Conservation (phyloP, 2,888 invertebrate genomes). For the Chaetoderma sp. region DNA sequence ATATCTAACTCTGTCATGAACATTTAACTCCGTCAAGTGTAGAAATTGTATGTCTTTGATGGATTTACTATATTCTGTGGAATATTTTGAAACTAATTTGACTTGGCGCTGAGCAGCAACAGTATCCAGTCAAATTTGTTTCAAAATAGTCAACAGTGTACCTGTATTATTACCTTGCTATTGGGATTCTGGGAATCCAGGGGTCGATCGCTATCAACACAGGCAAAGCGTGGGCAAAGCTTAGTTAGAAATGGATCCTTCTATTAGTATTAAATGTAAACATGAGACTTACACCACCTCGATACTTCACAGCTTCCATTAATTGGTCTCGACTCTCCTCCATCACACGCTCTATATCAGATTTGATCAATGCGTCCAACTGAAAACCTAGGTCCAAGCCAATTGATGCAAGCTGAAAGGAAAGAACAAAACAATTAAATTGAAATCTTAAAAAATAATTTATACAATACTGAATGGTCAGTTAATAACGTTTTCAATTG, state of each 20-base stretch:
- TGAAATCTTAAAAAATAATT: conserved; percentile 1
- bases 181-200: too few relatives aligned
- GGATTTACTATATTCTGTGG: too few relatives aligned
- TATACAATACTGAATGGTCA: conserved; percentile 1
- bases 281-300: conserved; percentile 65
- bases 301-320: conserved; percentile 83
- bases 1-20: too few relatives aligned
- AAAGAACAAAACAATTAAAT: conserved; percentile 17
- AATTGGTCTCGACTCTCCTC: conserved; percentile 85
- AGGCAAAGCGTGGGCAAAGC: too few relatives aligned
- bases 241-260: too few relatives aligned
- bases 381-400: conserved; percentile 94
- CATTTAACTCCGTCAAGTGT: too few relatives aligned
- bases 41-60: too few relatives aligned
- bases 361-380: conserved; percentile 85
- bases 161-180: too few relatives aligned
- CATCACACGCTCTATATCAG: conserved; percentile 81
- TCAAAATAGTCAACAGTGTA: not conserved
- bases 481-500: not conserved
- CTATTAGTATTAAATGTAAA: not conserved
- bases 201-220: too few relatives aligned
- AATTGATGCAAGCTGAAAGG: conserved; percentile 72
- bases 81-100: too few relatives aligned
- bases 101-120: too few relatives aligned
- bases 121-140: not conserved